These are phyloP conservation scores for Euzophera pinguis DNA, from an alignment of 2,888 invertebrate genomes.

Conservation along the genomic window DNA sequence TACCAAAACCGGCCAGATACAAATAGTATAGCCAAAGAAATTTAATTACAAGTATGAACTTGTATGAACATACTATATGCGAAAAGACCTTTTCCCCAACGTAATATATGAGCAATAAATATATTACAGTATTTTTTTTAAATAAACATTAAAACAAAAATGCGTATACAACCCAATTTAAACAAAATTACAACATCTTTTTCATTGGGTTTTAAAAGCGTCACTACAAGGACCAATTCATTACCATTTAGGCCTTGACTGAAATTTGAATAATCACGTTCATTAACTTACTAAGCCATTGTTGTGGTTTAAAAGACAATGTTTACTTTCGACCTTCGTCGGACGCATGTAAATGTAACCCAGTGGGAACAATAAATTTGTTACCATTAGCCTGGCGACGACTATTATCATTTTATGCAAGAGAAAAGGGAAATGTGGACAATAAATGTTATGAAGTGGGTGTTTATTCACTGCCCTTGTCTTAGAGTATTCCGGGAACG, in stretches of 20 bases:
- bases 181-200: neutral
- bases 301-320: conserved; percentile 2
- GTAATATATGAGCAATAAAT: no score
- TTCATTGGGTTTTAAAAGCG: no score
- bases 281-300: conserved; percentile 3
- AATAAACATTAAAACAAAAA: no score
- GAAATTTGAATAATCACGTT: conserved; percentile 3
- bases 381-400: neutral
- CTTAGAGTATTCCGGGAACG: neutral
- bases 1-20: no score
- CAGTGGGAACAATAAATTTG: neutral
- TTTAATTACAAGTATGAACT: no score
- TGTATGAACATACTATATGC: no score
- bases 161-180: no score
- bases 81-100: no score
- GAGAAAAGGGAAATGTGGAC: neutral
- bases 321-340: neutral
- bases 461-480: neutral
- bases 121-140: no score
- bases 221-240: no score
- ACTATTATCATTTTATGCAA: neutral
- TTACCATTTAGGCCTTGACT: neutral
- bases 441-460: neutral
- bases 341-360: neutral
- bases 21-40: no score